Base-by-base conservation (phyloP, 2,888 invertebrate genomes). In the Amiota mariae region DNA sequence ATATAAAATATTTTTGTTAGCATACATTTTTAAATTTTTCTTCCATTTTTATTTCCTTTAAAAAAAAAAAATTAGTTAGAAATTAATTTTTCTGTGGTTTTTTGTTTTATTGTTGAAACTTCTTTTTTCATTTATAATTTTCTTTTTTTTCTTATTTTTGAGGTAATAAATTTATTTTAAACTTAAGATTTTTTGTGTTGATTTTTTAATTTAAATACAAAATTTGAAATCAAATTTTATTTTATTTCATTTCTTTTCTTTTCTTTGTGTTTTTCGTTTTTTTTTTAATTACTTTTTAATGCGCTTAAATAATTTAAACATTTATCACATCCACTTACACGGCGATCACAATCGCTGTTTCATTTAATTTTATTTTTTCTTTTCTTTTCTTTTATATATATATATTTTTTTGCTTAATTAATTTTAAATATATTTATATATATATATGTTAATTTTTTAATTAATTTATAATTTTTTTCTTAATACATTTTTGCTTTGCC, bases 251-350 rank as follows among this genome's bases (percentile, higher is more conserved):
- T 24, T 24, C 24, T 75, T 76, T 80, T 79, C n/a, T n/a, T n/a
- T 81, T 36, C 76, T 76, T 74, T 49, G 71, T 77, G 54, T 72
- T 73, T 68, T 72, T 73, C 72, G 10, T 11, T 70, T 71, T 72
- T 66, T 73, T 64, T 59, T 79, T 74, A 77, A 74, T 80, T 73
- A 72, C 79, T 75, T 79, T 73, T 79, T 73, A 78, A 77, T 75
- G 84, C 79, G 85, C 85, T 83, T 83, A 83, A 83, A 83, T 83
- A 85, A 80, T 82, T 86, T 84, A 84, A 87, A 88, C 88, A 88
- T 87, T 85, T 88, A 89, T 88, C 87, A 89, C 88, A 88, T 89
- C 86, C 86, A 88, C 86, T 87, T 89, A 86, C 82, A 86, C 84
- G 81, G 82, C 84, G 86, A 85, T 81, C 82, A 84, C 79, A 80